Percentiles rank a stretch among this genome's conserved stretches.
phyloP scores from a whole-genome alignment of 2,113 vertebrate species.

The Rallus limicola region DNA sequence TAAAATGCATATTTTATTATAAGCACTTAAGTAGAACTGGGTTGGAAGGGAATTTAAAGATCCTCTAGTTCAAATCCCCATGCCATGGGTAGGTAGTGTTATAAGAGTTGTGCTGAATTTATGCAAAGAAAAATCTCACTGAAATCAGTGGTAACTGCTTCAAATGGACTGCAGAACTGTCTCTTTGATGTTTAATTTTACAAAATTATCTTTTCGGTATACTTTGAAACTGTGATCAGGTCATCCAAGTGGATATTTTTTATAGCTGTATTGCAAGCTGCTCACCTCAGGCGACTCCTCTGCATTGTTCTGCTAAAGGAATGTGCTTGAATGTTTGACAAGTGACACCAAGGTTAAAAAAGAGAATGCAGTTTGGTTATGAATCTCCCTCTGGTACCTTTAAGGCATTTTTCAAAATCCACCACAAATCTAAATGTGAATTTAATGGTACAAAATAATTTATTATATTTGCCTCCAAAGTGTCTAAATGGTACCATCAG shows the following conservation, averaged over 20 bases:
- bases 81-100: neutral
- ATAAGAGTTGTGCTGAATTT: neutral
- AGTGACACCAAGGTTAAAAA: neutral
- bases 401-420: neutral
- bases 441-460: neutral
- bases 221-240: neutral
- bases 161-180: neutral
- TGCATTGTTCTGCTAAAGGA: neutral
- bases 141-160: neutral
- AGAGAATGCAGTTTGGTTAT: neutral
- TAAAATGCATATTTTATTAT: neutral
- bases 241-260: neutral
- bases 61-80: too few relatives aligned
- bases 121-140: neutral
- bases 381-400: neutral
- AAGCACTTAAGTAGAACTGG: neutral
- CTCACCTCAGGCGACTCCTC: neutral
- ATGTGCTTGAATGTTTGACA: neutral
- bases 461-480: neutral
- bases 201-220: neutral
- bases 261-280: neutral
- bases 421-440: neutral
- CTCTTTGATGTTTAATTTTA: neutral
- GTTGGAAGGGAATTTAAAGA: too few relatives aligned
- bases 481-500: neutral